phyloP scores from a whole-genome alignment of 2,113 vertebrate species.

The Tachysurus fulvidraco region DNA sequence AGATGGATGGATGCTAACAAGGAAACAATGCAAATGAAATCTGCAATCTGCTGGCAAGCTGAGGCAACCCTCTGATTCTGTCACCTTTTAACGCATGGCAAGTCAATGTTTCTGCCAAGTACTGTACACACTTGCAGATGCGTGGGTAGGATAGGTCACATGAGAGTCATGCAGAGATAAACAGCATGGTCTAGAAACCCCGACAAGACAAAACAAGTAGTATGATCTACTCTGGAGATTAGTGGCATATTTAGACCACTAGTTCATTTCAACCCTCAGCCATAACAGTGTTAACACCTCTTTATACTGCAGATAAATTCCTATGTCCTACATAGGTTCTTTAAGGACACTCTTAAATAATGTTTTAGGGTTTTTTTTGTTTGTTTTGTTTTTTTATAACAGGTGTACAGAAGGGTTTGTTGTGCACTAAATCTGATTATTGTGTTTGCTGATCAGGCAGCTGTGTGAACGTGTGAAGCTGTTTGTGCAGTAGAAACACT shows the following conservation, averaged over 20 bases:
- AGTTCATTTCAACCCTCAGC: conserved; percentile 24
- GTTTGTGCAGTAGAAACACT: conserved; percentile 26
- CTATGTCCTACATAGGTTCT: background rate
- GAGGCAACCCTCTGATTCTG: conserved; percentile 65
- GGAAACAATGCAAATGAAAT: conserved; percentile 41
- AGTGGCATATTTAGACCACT: conserved; percentile 39
- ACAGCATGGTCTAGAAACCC: conserved; percentile 39
- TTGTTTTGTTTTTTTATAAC: conserved; percentile 4
- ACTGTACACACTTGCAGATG: conserved; percentile 44
- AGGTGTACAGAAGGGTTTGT: conserved; percentile 17
- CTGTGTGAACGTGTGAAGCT: conserved; percentile 29
- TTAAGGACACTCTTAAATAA: background rate
- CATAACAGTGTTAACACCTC: background rate
- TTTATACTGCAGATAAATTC: background rate
- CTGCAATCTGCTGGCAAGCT: conserved; percentile 63
- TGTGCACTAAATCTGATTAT: conserved; percentile 25
- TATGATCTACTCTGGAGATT: conserved; percentile 50
- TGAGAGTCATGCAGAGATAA: conserved; percentile 60
- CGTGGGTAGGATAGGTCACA: conserved; percentile 39
- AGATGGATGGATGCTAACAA: conserved; percentile 48
- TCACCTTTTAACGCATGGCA: conserved; percentile 61
- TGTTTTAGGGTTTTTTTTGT: background rate
- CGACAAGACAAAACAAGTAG: conserved; percentile 51
- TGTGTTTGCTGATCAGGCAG: conserved; percentile 36
- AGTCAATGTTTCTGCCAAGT: conserved; percentile 55